These are phyloP conservation scores for Drosophila niveifrons DNA, from an alignment of 2,888 invertebrate genomes.

Conservation along the genomic window DNA sequence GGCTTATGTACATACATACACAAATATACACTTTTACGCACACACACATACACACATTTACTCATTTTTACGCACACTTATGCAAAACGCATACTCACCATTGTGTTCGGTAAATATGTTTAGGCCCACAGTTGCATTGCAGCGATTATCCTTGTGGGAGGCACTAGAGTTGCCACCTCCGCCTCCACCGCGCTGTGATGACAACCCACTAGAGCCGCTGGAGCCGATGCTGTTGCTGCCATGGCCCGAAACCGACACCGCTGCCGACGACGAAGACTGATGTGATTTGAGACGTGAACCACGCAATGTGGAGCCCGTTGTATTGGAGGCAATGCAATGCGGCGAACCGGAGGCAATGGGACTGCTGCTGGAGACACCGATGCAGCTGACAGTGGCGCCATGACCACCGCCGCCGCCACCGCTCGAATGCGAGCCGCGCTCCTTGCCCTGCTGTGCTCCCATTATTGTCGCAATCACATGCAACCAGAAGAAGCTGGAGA, in stretches of 20 bases:
- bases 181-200: conserved; percentile 58
- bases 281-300: conserved; percentile 89
- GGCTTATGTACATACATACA: conserved; percentile 40
- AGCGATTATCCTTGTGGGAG: conserved; percentile 89
- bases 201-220: conserved; percentile 84
- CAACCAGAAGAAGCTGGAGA: conserved; percentile 39
- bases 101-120: conserved; percentile 98
- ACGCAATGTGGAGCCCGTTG: conserved; percentile 88
- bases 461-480: conserved; percentile 85
- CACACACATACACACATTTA: conserved; percentile 1
- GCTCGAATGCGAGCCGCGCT: conserved; percentile 88
- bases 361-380: conserved; percentile 87
- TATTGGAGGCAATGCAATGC: conserved; percentile 82
- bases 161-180: conserved; percentile 41
- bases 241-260: conserved; percentile 46
- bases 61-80: conserved; percentile 1
- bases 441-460: conserved; percentile 98
- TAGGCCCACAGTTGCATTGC: conserved; percentile 88
- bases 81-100: conserved; percentile 88
- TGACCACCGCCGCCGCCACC: conserved; percentile 73
- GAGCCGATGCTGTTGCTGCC: conserved; percentile 61
- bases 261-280: conserved; percentile 44
- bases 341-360: conserved; percentile 79
- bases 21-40: background rate
- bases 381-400: conserved; percentile 84